Percentiles rank a stretch among this genome's conserved stretches.
Conservation (phyloP, 2,888 invertebrate species). For the Blastobasis lacticolella region DNA sequence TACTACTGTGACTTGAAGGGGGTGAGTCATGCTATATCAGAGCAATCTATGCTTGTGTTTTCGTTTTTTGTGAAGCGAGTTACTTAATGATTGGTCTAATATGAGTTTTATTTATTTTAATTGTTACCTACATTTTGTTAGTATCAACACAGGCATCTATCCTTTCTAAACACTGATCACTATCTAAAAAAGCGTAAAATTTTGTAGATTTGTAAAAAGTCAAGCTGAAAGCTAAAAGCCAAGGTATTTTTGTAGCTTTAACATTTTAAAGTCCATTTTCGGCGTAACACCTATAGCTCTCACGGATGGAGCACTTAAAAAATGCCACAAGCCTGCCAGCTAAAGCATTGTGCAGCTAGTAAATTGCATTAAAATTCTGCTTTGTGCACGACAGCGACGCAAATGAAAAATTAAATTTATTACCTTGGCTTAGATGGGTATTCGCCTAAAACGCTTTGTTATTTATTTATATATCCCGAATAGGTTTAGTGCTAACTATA, state of each 20-base stretch:
- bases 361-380: slow-evolving; percentile 56
- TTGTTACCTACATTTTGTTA: too few relatives aligned
- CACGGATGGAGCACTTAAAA: slow-evolving; percentile 31
- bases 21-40: too few relatives aligned
- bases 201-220: too few relatives aligned
- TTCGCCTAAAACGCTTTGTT: slow-evolving; percentile 6
- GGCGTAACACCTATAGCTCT: slow-evolving; percentile 29
- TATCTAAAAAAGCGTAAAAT: too few relatives aligned
- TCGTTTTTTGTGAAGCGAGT: too few relatives aligned
- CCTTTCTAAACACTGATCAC: too few relatives aligned
- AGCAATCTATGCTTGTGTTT: too few relatives aligned
- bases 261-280: slow-evolving; percentile 25
- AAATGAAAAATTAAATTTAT: slow-evolving; percentile 37
- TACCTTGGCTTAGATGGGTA: slow-evolving; percentile 4
- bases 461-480: background rate
- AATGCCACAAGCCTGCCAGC: slow-evolving; percentile 18
- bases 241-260: background rate
- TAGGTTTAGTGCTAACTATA: background rate
- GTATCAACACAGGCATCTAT: too few relatives aligned
- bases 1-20: too few relatives aligned
- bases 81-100: too few relatives aligned
- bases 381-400: slow-evolving; percentile 30
- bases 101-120: too few relatives aligned
- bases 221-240: too few relatives aligned
- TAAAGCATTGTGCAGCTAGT: slow-evolving; percentile 32